Conservation (phyloP, 2,888 invertebrate species). For the Rotaria socialis region DNA sequence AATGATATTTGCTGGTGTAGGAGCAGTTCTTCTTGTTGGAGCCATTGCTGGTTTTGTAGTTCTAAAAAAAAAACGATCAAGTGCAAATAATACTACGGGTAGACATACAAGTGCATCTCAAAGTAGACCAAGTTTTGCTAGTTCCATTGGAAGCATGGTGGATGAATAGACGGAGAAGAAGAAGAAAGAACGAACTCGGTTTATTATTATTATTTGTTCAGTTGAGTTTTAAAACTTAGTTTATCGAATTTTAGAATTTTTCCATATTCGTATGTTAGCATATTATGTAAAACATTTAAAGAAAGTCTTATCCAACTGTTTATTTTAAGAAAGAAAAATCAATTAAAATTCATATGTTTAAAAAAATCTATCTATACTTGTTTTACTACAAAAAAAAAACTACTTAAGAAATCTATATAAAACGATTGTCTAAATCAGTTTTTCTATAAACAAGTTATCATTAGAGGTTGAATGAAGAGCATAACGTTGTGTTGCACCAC, state of each 20-base stretch:
- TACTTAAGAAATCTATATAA: not conserved
- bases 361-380: too few species aligned
- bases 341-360: too few species aligned
- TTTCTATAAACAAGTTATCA: not conserved
- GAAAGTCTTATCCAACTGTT: too few species aligned
- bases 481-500: not conserved
- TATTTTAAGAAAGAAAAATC: too few species aligned
- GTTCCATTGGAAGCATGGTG: not conserved
- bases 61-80: not conserved
- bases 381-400: not conserved
- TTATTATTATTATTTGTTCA: too few species aligned
- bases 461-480: not conserved
- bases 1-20: not conserved
- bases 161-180: not conserved
- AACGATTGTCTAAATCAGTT: not conserved
- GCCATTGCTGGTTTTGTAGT: not conserved
- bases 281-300: too few species aligned
- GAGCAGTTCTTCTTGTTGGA: not conserved
- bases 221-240: too few species aligned
- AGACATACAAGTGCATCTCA: not conserved
- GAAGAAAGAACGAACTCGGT: too few species aligned
- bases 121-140: not conserved
- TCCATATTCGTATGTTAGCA: too few species aligned
- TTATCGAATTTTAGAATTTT: too few species aligned
- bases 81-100: not conserved